These are phyloP conservation scores for Phrynosoma platyrhinos DNA, from an alignment of 2,113 vertebrate species.

Conservation along the genomic window DNA sequence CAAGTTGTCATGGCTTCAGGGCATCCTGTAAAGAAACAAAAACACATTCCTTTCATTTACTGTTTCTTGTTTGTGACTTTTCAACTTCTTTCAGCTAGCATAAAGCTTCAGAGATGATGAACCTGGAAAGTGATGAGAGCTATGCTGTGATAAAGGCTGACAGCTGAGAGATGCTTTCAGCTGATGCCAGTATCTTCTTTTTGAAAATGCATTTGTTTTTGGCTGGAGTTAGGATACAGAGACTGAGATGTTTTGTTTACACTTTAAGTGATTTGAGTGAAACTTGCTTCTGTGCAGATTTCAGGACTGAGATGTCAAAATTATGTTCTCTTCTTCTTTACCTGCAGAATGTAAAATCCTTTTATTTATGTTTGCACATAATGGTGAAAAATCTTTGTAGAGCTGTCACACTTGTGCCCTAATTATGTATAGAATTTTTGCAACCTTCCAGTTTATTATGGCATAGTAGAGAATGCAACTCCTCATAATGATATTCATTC, in stretches of 20 bases:
- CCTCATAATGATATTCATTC: background rate
- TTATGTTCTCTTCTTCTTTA: slow-evolving; percentile 2
- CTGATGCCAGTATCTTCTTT: slow-evolving; percentile 18
- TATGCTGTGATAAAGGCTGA: background rate
- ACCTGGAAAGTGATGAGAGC: slow-evolving; percentile 24
- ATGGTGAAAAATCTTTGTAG: background rate
- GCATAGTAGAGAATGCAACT: background rate
- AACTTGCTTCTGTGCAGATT: slow-evolving; percentile 21
- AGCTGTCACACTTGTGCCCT: background rate
- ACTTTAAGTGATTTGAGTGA: background rate
- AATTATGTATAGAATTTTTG: background rate
- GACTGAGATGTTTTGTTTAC: slow-evolving; percentile 23
- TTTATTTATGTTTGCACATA: background rate
- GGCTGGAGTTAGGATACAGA: background rate
- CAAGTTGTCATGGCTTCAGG: slow-evolving; percentile 47
- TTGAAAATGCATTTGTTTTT: slow-evolving; percentile 34
- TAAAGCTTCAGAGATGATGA: slow-evolving; percentile 43
- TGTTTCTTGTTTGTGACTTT: slow-evolving; percentile 39
- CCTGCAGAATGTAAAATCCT: background rate
- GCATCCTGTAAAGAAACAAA: slow-evolving; percentile 40
- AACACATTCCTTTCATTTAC: slow-evolving; percentile 40
- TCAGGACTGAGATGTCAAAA: slow-evolving; percentile 10
- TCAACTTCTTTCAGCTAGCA: slow-evolving; percentile 32
- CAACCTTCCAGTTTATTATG: background rate
- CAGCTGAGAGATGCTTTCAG: background rate